These are phyloP conservation scores for Myzus persicae DNA, from an alignment of 1,140 invertebrate species.

Conservation along the genomic window DNA sequence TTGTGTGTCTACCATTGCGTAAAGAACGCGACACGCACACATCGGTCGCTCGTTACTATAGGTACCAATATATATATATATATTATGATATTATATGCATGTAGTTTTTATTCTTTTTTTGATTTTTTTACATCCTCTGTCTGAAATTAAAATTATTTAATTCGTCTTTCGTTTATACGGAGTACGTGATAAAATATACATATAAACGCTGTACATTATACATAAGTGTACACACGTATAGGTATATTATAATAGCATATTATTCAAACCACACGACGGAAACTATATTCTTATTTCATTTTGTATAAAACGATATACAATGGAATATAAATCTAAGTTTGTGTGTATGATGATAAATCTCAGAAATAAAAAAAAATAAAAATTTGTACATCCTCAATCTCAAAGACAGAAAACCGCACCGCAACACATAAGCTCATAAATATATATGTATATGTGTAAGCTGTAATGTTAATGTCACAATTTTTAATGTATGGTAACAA, in stretches of 20 bases:
- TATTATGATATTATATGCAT: background rate
- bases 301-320: background rate
- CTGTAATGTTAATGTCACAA: background rate
- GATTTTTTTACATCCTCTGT: background rate
- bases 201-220: background rate
- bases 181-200: conserved; percentile 26
- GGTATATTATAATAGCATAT: background rate
- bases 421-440: background rate
- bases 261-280: conserved; percentile 27
- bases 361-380: background rate
- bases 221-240: background rate
- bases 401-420: background rate
- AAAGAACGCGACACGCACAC: background rate
- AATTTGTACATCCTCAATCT: background rate
- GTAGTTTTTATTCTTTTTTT: background rate
- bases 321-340: conserved; percentile 33
- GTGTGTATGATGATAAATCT: background rate
- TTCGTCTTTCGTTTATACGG: background rate
- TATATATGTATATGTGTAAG: background rate
- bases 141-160: conserved; percentile 4
- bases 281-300: conserved; percentile 25
- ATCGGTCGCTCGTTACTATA: background rate
- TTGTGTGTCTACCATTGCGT: background rate
- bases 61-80: no score
- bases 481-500: background rate